phyloP scores from a whole-genome alignment of 37 sponge, comb jelly and placozoan species.

The Crambe crambe region DNA sequence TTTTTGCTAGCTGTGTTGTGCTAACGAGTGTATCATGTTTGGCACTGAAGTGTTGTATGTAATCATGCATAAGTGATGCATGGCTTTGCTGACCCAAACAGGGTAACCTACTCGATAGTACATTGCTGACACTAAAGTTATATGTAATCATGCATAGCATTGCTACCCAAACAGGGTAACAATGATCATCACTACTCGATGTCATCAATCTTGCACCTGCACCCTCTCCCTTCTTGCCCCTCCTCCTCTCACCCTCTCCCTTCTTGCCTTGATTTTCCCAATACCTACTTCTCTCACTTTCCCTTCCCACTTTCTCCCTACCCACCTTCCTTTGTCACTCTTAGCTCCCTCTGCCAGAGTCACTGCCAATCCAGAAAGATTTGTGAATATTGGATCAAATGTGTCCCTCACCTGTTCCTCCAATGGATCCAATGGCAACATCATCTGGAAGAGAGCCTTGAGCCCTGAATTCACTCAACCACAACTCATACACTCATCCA shows the following conservation, averaged over 20 bases:
- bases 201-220: no score
- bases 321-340: neutral
- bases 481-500: no score
- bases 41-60: no score
- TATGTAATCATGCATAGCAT: no score
- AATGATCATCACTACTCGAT: no score
- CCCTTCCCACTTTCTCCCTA: slow-evolving; percentile 3
- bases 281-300: neutral
- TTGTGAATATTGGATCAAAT: neutral
- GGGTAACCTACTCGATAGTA: no score
- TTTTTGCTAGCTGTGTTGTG: no score
- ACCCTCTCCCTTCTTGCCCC: neutral
- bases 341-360: neutral
- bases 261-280: neutral
- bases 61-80: no score
- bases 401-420: slow-evolving; percentile 10
- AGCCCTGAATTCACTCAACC: neutral
- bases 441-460: neutral
- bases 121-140: no score
- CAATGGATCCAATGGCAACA: neutral
- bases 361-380: neutral
- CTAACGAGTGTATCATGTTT: no score
- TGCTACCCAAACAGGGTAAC: no score
- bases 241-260: neutral
- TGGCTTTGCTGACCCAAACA: no score